Conservation (phyloP, 2,888 invertebrate species). For the Argyra leucocephala region DNA sequence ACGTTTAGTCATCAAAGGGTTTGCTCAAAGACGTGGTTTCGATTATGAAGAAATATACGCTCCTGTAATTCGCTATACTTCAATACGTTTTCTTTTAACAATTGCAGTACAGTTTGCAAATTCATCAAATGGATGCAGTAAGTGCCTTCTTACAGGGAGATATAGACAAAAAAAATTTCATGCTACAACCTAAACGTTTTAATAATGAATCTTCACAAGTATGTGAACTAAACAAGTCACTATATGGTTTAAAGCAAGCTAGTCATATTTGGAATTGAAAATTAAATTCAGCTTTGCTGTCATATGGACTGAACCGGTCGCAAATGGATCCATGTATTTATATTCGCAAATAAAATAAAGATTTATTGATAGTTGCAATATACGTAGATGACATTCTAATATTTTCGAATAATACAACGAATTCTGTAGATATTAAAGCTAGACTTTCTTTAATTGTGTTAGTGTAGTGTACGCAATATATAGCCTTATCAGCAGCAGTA, state of each 20-base stretch:
- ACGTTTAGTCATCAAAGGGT: constrained; percentile 16
- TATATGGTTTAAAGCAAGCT: constrained; percentile 15
- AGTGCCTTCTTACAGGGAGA: constrained; percentile 15
- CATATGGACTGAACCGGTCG: constrained; percentile 10
- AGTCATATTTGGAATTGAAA: constrained; percentile 15
- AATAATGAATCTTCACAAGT: not conserved
- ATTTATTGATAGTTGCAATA: not conserved
- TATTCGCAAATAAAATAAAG: not conserved
- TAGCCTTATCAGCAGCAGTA: no score
- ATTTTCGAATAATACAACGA: not conserved
- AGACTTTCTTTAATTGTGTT: no score
- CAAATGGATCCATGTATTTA: constrained; percentile 8
- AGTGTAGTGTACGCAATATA: no score
- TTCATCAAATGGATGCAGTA: constrained; percentile 15
- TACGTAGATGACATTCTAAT: constrained; percentile 4
- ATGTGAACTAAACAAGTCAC: constrained; percentile 15
- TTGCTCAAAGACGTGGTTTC: constrained; percentile 12
- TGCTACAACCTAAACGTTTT: constrained; percentile 12
- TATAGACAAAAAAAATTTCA: constrained; percentile 12
- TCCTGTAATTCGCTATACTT: constrained; percentile 17
- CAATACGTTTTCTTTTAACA: constrained; percentile 16
- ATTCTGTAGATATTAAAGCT: no score
- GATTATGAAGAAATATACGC: constrained; percentile 15
- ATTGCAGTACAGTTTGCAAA: constrained; percentile 16
- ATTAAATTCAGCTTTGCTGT: constrained; percentile 9